Evolutionary conservation across 1,140 invertebrate species (phyloP).

Genomic region (Aricia agestis): DNA sequence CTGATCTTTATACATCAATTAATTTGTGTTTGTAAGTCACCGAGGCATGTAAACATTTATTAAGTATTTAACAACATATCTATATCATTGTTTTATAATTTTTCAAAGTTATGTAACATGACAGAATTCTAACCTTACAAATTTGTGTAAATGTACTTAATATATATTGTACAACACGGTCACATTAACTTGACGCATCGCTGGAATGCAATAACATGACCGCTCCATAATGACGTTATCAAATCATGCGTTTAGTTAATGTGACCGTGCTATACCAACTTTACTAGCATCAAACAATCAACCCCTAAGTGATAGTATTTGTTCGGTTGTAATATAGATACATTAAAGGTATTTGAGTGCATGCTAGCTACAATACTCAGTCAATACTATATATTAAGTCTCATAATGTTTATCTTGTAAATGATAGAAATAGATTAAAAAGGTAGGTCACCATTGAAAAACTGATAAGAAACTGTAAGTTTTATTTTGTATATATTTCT

Average conservation of each 20-base stretch:
- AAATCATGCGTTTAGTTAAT: too few species aligned
- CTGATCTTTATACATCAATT: background rate
- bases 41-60: too few species aligned
- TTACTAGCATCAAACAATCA: background rate
- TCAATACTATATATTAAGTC: background rate
- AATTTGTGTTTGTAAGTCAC: background rate
- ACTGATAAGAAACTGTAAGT: background rate
- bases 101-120: slow-evolving; percentile 10
- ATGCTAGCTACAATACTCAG: background rate
- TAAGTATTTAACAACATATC: too few species aligned
- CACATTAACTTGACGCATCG: too few species aligned
- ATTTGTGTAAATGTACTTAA: background rate
- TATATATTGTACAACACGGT: too few species aligned
- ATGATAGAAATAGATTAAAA: background rate
- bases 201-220: too few species aligned
- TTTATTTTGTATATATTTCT: background rate
- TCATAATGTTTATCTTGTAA: too few species aligned
- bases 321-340: too few species aligned
- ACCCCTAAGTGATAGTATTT: background rate
- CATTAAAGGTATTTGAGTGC: too few species aligned
- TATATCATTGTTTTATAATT: background rate
- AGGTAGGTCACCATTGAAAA: background rate
- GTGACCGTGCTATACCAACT: too few species aligned
- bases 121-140: slow-evolving; percentile 13
- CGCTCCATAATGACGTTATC: too few species aligned